Evolutionary conservation across 1,140 invertebrate species (phyloP), one percentile per base, ranked within the genome.

Genomic region (Pristionchus pacificus): DNA sequence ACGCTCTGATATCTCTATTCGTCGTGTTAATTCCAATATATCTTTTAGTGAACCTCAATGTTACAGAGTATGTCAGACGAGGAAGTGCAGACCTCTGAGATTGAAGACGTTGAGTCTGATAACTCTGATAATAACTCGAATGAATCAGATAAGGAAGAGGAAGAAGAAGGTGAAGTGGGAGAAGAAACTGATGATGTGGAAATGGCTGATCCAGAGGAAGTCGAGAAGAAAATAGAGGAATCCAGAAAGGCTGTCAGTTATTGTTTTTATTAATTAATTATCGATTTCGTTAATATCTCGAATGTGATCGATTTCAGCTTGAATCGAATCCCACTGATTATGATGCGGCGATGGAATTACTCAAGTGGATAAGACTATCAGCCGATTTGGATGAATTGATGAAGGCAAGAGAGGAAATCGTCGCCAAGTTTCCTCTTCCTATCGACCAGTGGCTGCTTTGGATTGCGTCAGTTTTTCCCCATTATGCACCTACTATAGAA

Each of bases 161-260:
- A 49, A 63, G 58, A 69, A 67, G 6, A 67, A 24, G 15, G 64
- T 30, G 25, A 32, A 49, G 14, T 19, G 15, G 28, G 64, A 29
- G 25, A 65, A 29, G 19, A 58, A 27, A 27, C 30, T 24, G 24
- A 61, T 13, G n/a, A 69, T n/a, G 28, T 27, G 28, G 15, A 67
- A 25, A 27, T 57, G 58, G 58, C 67, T 66, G 58, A 69, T 64
- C 61, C 29, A 14, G 15, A 69, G 31, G 25, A 32, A 49, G 6
- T 19, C 29, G 57, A 69, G n/a, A 14, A 65, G 19, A 28, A 69
- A n/a, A 31, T 64, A 28, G 67, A 69, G 15, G 10, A 61, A 61
- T 30, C 10, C 25, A 61, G 24, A 61, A 6, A 61, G 24, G 60
- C 13, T 61, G 60, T 14, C 29, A 61, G n/a, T 24, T 61, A 10